Evolutionary conservation across 1,140 invertebrate genomes (phyloP).

Genomic region (Aricia agestis): DNA sequence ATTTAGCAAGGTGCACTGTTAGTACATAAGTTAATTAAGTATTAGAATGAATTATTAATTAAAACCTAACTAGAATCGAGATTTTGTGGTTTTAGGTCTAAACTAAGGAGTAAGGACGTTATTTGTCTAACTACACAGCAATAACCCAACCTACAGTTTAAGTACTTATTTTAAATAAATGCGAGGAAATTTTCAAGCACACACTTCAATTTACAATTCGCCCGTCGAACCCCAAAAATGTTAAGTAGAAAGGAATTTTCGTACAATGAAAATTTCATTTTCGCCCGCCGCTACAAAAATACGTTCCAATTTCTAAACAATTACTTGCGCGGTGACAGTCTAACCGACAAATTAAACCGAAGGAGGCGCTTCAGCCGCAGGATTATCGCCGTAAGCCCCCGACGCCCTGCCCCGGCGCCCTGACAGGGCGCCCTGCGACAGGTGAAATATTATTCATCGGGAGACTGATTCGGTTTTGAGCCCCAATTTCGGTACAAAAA

Average conservation of each 20-base stretch:
- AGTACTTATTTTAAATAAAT: no score
- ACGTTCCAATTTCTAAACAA: conserved; percentile 20
- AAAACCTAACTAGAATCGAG: no score
- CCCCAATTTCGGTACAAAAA: conserved; percentile 26
- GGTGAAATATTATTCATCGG: conserved; percentile 30
- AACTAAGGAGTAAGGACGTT: no score
- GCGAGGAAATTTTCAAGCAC: no score
- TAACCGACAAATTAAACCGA: conserved; percentile 30
- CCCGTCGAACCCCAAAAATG: background rate
- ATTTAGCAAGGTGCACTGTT: no score
- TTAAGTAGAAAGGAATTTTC: conserved; percentile 8
- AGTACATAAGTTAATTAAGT: no score
- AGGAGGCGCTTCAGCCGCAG: conserved; percentile 22
- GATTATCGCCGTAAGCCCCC: conserved; percentile 26
- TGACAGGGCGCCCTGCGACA: conserved; percentile 8
- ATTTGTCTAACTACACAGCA: no score
- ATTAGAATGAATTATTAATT: no score
- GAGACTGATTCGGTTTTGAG: conserved; percentile 27
- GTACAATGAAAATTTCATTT: conserved; percentile 14
- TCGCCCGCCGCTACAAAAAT: conserved; percentile 15
- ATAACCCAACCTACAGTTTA: no score
- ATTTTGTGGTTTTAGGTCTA: no score
- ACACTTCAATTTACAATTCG: background rate
- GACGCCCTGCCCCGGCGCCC: conserved; percentile 15
- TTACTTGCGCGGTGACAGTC: conserved; percentile 12